These are phyloP conservation scores for Ischnura elegans DNA, from an alignment of 2,888 invertebrate species.

Conservation along the genomic window DNA sequence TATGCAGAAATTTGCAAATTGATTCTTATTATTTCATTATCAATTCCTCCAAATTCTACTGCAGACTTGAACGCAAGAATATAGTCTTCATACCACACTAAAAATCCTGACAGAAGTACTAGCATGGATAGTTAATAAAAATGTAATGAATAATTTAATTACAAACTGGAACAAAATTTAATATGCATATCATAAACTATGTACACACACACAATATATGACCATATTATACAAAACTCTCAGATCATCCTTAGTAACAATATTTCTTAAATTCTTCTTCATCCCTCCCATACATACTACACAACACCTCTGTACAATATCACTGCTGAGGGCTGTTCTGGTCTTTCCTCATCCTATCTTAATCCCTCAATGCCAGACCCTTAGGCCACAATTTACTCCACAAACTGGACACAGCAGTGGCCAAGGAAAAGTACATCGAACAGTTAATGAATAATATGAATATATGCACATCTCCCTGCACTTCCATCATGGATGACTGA, in stretches of 20 bases:
- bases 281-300: neutral
- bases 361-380: slow-evolving; percentile 19
- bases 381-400: neutral
- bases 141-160: neutral
- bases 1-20: too few relatives aligned
- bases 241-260: slow-evolving; percentile 38
- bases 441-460: slow-evolving; percentile 37
- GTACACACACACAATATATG: slow-evolving; percentile 50
- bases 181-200: slow-evolving; percentile 59
- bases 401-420: slow-evolving; percentile 30
- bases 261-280: slow-evolving; percentile 28
- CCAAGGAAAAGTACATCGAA: slow-evolving; percentile 38
- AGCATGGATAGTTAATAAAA: neutral
- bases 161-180: slow-evolving; percentile 66
- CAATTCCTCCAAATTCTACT: too few relatives aligned
- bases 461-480: neutral
- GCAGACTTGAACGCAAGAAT: too few relatives aligned
- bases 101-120: neutral
- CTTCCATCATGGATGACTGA: neutral
- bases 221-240: slow-evolving; percentile 61
- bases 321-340: slow-evolving; percentile 27
- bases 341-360: neutral
- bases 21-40: too few relatives aligned
- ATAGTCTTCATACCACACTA: too few relatives aligned
- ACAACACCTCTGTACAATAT: slow-evolving; percentile 34